These are phyloP conservation scores for Novumbra hubbsi DNA, from an alignment of 2,797 vertebrate genomes.

Conservation along the genomic window DNA sequence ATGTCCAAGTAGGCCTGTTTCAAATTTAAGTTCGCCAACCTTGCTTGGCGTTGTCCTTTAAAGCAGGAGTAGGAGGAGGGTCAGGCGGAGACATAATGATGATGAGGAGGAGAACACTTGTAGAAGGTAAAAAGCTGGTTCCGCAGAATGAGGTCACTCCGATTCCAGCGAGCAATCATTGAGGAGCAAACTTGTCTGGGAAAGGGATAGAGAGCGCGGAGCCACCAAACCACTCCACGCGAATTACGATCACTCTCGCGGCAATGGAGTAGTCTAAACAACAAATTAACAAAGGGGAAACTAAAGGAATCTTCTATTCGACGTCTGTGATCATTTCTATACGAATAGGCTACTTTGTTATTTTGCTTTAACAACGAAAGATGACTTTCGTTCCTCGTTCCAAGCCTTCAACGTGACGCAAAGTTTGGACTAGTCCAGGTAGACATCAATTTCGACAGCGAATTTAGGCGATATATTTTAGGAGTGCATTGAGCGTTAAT, in stretches of 20 bases:
- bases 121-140: conserved; percentile 29
- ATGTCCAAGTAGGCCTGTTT: too few species aligned
- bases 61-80: conserved; percentile 1
- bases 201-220: neutral
- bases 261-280: conserved; percentile 11
- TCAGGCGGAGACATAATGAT: conserved; percentile 1
- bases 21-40: too few species aligned
- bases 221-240: conserved; percentile 8
- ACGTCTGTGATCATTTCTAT: neutral
- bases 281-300: neutral
- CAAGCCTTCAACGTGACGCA: conserved; percentile 23
- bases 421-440: conserved; percentile 20
- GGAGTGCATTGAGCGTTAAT: conserved; percentile 11
- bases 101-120: neutral
- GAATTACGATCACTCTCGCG: conserved; percentile 21
- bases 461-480: conserved; percentile 7
- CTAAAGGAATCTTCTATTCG: conserved; percentile 5
- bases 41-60: neutral
- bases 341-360: conserved; percentile 17
- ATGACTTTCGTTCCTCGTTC: conserved; percentile 16
- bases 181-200: conserved; percentile 10
- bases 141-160: conserved; percentile 40
- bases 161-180: conserved; percentile 28
- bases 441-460: conserved; percentile 27
- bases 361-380: conserved; percentile 8